Evolutionary conservation across 2,888 invertebrate species (phyloP).

Genomic region (Laothoe populi): DNA sequence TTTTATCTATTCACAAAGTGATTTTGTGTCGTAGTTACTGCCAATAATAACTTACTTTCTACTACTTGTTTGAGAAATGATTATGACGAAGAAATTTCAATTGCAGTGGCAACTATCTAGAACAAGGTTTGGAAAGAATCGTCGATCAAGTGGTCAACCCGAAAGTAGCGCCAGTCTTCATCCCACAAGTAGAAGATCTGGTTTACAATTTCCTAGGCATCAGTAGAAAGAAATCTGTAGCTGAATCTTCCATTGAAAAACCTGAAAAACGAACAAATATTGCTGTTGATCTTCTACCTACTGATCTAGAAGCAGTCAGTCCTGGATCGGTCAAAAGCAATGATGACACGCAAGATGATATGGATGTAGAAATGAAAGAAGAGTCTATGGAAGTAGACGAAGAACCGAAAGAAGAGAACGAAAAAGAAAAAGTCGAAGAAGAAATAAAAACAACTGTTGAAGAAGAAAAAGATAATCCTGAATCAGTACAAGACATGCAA

Average conservation of each 20-base stretch:
- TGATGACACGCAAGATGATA: constrained; percentile 65
- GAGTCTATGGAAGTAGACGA: constrained; percentile 58
- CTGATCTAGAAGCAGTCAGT: constrained; percentile 92
- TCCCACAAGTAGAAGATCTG: constrained; percentile 95
- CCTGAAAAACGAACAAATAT: constrained; percentile 47
- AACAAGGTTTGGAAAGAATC: constrained; percentile 96
- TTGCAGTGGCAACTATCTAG: constrained; percentile 93
- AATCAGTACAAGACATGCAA: constrained; percentile 66
- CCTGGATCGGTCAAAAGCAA: constrained; percentile 90
- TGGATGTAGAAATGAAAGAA: constrained; percentile 54
- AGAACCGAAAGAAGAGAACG: constrained; percentile 53
- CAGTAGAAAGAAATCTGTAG: constrained; percentile 85
- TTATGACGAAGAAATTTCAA: constrained; percentile 25
- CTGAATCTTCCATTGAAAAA: constrained; percentile 67
- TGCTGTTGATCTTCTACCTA: constrained; percentile 87
- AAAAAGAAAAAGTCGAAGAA: constrained; percentile 39
- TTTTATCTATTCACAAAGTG: too few species aligned
- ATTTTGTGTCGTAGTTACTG: too few species aligned
- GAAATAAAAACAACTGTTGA: constrained; percentile 34
- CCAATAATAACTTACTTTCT: too few species aligned
- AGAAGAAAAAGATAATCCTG: constrained; percentile 70
- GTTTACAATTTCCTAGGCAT: constrained; percentile 94
- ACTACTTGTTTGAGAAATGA: too few species aligned
- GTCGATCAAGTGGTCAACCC: constrained; percentile 98
- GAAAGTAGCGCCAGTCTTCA: constrained; percentile 94